Evolutionary conservation across 2,888 invertebrate species (phyloP).

Genomic region (Rhopalosiphum nymphaeae): DNA sequence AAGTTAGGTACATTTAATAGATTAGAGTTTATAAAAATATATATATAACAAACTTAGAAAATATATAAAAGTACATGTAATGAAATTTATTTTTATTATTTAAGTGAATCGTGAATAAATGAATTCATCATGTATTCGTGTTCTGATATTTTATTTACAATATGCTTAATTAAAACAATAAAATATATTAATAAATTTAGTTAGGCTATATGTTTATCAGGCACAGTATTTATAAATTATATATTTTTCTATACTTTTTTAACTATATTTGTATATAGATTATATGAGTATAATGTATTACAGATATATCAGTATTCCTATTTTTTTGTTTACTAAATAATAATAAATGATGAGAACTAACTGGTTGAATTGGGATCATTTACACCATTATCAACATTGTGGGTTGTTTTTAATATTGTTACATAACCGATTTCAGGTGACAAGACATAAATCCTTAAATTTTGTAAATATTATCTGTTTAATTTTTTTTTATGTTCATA

Average conservation of each 20-base stretch:
- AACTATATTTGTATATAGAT: background rate
- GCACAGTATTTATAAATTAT: background rate
- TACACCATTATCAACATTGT: background rate
- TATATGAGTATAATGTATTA: background rate
- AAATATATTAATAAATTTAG: background rate
- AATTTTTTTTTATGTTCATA: constrained; percentile 27
- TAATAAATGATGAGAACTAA: background rate
- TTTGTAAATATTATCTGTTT: constrained; percentile 50
- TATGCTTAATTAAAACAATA: background rate
- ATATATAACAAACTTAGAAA: background rate
- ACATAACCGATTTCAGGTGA: constrained; percentile 47
- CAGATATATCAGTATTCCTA: background rate
- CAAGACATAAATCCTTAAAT: constrained; percentile 56
- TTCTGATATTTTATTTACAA: background rate
- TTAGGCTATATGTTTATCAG: background rate
- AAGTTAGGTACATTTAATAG: constrained; percentile 18
- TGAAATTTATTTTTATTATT: background rate
- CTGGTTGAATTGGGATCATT: constrained; percentile 2
- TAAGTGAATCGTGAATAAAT: background rate
- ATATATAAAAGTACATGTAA: background rate
- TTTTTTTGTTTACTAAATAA: background rate
- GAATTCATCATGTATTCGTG: background rate
- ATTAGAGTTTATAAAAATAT: constrained; percentile 44
- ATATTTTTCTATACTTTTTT: background rate
- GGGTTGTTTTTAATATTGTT: constrained; percentile 22